Evolutionary conservation across 2,888 invertebrate species (phyloP).

Genomic region (Agriopis marginaria): DNA sequence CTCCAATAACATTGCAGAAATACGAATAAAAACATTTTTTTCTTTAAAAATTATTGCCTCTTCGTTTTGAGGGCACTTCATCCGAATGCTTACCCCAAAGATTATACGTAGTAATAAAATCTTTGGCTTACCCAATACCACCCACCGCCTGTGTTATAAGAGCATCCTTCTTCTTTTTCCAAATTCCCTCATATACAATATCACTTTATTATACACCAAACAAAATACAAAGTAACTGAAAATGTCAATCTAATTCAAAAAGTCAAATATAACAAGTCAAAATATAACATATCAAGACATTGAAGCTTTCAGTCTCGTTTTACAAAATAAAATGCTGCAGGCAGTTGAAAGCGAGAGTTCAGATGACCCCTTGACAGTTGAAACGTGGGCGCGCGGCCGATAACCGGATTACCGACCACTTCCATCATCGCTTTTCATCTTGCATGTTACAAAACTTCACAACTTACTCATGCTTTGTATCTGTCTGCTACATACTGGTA

Average conservation of each 20-base stretch:
- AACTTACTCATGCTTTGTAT: constrained; percentile 20
- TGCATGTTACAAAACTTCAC: constrained; percentile 16
- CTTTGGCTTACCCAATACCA: no score
- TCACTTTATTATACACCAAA: no score
- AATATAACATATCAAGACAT: background rate
- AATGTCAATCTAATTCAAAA: background rate
- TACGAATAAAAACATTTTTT: no score
- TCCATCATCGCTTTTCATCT: constrained; percentile 37
- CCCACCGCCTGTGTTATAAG: no score
- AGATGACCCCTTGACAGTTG: constrained; percentile 6
- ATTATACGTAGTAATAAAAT: no score
- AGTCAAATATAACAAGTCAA: background rate
- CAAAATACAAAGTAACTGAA: no score
- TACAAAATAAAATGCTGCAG: background rate
- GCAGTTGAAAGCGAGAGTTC: constrained; percentile 31
- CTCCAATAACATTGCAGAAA: no score
- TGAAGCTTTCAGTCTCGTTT: constrained; percentile 5
- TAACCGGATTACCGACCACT: constrained; percentile 23
- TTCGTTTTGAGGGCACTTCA: no score
- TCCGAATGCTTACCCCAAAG: no score
- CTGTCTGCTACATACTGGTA: background rate
- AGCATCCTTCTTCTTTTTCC: no score
- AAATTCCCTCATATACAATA: no score
- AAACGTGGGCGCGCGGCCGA: constrained; percentile 18
- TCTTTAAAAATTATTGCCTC: no score